phyloP scores from a whole-genome alignment of 2,888 invertebrate genomes.

The Hymenopus coronatus region DNA sequence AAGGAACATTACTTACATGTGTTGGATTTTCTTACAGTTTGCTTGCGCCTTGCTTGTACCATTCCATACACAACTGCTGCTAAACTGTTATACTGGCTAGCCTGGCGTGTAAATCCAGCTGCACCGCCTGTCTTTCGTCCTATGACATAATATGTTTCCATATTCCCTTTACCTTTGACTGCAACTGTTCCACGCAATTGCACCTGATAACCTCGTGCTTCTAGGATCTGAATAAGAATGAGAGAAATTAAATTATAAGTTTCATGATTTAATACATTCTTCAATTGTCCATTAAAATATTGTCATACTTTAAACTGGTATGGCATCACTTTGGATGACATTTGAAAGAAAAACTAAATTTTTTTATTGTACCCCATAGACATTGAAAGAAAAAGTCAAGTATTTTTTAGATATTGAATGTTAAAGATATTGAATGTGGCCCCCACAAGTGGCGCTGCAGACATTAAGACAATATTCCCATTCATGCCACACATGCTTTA shows the following conservation, averaged over 20 bases:
- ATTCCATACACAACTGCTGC: conserved; percentile 87
- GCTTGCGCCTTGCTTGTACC: conserved; percentile 76
- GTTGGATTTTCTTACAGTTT: conserved; percentile 48
- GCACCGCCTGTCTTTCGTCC: conserved; percentile 60
- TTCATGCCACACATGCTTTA: too few species aligned
- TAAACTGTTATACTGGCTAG: conserved; percentile 73
- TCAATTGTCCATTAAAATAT: too few species aligned
- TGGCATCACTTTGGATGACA: too few species aligned
- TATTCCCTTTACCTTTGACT: conserved; percentile 93
- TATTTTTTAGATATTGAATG: too few species aligned
- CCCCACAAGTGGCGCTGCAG: too few species aligned
- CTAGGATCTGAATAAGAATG: conserved; percentile 61
- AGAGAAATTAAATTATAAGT: not conserved
- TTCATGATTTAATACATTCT: not conserved
- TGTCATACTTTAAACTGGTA: too few species aligned
- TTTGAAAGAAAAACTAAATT: too few species aligned
- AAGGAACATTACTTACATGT: conserved; percentile 20
- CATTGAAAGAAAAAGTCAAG: too few species aligned
- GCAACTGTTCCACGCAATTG: conserved; percentile 80
- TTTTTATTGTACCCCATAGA: too few species aligned
- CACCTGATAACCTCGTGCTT: conserved; percentile 68
- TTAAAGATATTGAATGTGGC: too few species aligned
- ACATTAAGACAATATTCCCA: too few species aligned
- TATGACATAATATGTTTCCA: conserved; percentile 91
- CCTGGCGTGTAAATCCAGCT: conserved; percentile 60